Evolutionary conservation across 2,113 vertebrate genomes (phyloP).

Genomic region (Sus scrofa): T2T-Sscrofa CM000817.6:115428001-115428500

Average conservation of each 20-base stretch:
- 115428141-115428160: neutral
- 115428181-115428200: neutral
- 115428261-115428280: neutral
- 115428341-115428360: neutral
- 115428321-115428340: neutral
- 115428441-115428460: neutral
- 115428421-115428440: neutral
- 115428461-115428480: neutral
- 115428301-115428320: neutral
- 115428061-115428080: neutral
- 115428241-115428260: neutral
- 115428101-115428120: neutral
- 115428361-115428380: neutral
- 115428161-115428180: neutral
- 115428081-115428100: neutral
- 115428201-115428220: neutral
- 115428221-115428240: neutral
- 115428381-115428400: neutral
- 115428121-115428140: accelerated
- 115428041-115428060: neutral
- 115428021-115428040: neutral
- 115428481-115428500: too few relatives aligned
- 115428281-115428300: neutral
- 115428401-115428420: neutral
- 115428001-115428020: neutral